Conservation (phyloP, 2,888 invertebrate species). For the Apodemia zela region DNA sequence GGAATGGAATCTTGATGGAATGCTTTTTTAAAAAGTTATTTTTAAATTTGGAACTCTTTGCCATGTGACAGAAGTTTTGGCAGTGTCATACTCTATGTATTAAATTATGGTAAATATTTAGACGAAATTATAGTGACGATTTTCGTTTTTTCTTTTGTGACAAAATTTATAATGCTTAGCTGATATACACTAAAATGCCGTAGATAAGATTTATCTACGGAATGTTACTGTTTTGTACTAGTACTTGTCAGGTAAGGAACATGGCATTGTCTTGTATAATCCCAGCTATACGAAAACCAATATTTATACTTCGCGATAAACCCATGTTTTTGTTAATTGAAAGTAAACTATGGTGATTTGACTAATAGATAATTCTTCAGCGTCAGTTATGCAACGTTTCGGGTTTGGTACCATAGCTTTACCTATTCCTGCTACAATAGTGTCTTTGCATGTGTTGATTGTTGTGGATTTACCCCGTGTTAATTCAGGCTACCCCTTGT, state of each 20-base stretch:
- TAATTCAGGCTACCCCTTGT: too few relatives aligned
- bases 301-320: too few relatives aligned
- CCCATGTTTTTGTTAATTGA: too few relatives aligned
- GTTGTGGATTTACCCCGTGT: too few relatives aligned
- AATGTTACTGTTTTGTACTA: slow-evolving; percentile 10
- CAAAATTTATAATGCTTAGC: not conserved
- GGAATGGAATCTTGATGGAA: not conserved
- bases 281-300: too few relatives aligned
- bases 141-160: not conserved
- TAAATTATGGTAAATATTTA: not conserved
- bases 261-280: too few relatives aligned
- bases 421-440: too few relatives aligned
- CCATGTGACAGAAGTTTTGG: slow-evolving; percentile 11
- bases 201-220: slow-evolving; percentile 6
- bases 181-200: slow-evolving; percentile 6
- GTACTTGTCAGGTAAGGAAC: not conserved
- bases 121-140: not conserved
- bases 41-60: not conserved
- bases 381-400: too few relatives aligned
- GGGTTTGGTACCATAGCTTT: too few relatives aligned
- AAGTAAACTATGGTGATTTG: too few relatives aligned
- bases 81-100: not conserved
- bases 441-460: too few relatives aligned
- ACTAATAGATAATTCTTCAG: too few relatives aligned
- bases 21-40: not conserved